Base-by-base conservation (phyloP, 35 echinoderm and acorn worm genomes). In the Strongylocentrotus purpuratus region DNA sequence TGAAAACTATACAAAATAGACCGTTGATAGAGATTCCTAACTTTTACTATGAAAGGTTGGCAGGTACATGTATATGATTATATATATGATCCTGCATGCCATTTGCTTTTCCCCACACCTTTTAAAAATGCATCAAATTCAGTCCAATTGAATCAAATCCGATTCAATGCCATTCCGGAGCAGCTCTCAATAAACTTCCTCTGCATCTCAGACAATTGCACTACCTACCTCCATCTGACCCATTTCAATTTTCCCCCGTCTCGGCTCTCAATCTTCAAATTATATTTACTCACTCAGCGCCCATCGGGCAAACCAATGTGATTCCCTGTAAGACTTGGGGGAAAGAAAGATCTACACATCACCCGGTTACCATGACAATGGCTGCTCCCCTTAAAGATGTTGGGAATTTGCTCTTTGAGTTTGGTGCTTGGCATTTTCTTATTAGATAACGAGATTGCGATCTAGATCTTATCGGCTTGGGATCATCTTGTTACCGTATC, bases 241-340 rank as follows among this genome's bases (percentile, higher is more conserved):
- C 25, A 78, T 78, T 78, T 78, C 65, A 78, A 78, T 78, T 78
- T n/a, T 78, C 50, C 50, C 7, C 22, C 65, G 22, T 78, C 65
- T 78, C 65, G 65, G 65, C 28, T 78, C 65, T 78, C 65, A 78
- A 78, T 78, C 65, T 78, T 78, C 65, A 78, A 78, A 78, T 78
- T 78, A 78, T 78, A 78, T 78, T 78, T 78, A 18, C 65, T n/a
- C 65, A 78, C 65, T 78, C 65, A 78, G 65, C 22, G 65, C 7
- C 22, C 65, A 78, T 78, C 65, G 20, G 65, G 65, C 28, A 28
- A 78, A 22, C 2, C 65, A 78, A 78, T 28, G 65, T n/a, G 25
- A 78, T 78, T 78, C 65, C 65, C 65, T 18, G 20, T 0, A 78
- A 28, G 65, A 78, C 22, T 28, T 78, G 28, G 52, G 17, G 52